Conservation (phyloP, 1,140 invertebrate genomes). For the Scaptomyza pallida region DNA sequence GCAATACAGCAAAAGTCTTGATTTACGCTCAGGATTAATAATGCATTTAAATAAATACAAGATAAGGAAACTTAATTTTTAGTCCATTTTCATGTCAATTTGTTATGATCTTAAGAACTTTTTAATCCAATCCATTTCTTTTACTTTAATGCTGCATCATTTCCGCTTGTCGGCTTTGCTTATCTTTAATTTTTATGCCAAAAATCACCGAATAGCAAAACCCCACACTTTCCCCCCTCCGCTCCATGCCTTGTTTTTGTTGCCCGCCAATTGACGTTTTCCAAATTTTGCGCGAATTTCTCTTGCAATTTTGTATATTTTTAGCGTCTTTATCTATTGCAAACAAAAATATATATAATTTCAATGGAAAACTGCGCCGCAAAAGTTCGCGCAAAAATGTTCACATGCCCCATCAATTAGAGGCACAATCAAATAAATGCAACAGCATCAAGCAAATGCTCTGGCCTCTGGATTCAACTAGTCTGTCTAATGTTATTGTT, state of each 20-base stretch:
- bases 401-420: slow-evolving; percentile 36
- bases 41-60: no score
- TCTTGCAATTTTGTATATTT: slow-evolving; percentile 41
- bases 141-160: slow-evolving; percentile 38
- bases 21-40: no score
- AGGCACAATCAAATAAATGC: slow-evolving; percentile 56
- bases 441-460: slow-evolving; percentile 11
- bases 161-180: slow-evolving; percentile 34
- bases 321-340: slow-evolving; percentile 59
- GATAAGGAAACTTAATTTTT: no score
- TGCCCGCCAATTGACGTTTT: slow-evolving; percentile 43
- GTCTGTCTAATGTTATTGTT: background rate
- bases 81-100: no score
- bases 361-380: slow-evolving; percentile 68
- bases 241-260: background rate
- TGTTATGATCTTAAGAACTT: background rate
- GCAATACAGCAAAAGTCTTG: no score
- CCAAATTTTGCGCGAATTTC: slow-evolving; percentile 47
- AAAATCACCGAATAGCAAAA: slow-evolving; percentile 9
- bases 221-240: background rate
- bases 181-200: slow-evolving; percentile 34
- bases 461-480: no score
- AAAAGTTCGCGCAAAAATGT: slow-evolving; percentile 43
- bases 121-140: background rate
- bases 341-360: slow-evolving; percentile 49